Base-by-base conservation (phyloP, 2,888 invertebrate genomes). In the Trichopria drosophilae region DNA sequence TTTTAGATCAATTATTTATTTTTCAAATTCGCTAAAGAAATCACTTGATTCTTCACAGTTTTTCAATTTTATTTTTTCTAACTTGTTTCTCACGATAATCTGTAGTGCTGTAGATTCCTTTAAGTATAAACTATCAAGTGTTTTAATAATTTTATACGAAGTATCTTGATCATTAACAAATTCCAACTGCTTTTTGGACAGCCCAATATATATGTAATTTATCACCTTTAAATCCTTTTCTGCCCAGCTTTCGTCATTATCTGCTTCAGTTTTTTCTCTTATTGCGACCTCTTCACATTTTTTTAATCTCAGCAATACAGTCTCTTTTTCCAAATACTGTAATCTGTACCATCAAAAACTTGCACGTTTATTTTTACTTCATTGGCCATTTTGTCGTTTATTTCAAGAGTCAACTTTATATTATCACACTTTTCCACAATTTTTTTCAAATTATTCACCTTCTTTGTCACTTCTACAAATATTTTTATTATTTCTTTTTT, bases 91-190 rank as follows among this genome's bases (percentile, higher is more conserved):
- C 12, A 43, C 56, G 3, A 57, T 24, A 10, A 65, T 62, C 31
- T 64, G 60, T 12, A 64, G 23, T 1, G 61, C 60, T 20, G 59
- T 61, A 60, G n/a, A n/a, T n/a, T n/a, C n/a, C n/a, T n/a, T n/a
- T n/a, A n/a, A n/a, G n/a, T n/a, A n/a, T n/a, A n/a, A 6, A 13
- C 51, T 37, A 39, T 65, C 60, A 32, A 65, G 58, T 24, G 62
- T 63, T 28, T 57, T 49, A 6, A 66, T 59, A 2, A 65, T 60
- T 23, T 41, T 48, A 18, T 34, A 53, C 2, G 60, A 55, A 1
- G 58, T 58, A 26, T 53, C 48, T 35, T 51, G 15, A 4, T 59
- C 55, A 26, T 48, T 34, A 15, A 58, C 36, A 29, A 50, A 60
- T 37, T 61, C 57, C n/a, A 60, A 28, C 18, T 60, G 58, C n/a